Conservation (phyloP, 2,113 vertebrate genomes). For the Salvelinus namaycush region DNA sequence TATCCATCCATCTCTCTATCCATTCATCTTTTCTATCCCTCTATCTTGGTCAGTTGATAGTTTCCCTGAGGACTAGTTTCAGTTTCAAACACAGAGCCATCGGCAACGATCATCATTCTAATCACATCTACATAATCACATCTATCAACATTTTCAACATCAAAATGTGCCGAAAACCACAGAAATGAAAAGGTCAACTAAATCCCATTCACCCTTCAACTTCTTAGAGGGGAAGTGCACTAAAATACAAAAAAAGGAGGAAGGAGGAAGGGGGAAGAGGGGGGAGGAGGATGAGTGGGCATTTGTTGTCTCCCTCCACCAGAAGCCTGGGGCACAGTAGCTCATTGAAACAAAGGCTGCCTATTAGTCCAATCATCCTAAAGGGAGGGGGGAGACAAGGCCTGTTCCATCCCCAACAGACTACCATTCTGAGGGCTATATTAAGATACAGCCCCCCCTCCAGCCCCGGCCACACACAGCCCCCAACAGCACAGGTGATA, state of each 20-base stretch:
- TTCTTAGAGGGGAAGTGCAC: too few relatives aligned
- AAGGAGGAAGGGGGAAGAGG: not conserved
- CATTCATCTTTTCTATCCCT: not conserved
- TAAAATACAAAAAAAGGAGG: not conserved
- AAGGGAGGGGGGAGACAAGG: constrained; percentile 31
- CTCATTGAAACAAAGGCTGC: constrained; percentile 58
- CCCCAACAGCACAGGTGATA: not conserved
- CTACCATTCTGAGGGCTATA: constrained; percentile 28
- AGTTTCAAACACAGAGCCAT: too few relatives aligned
- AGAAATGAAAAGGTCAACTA: too few relatives aligned
- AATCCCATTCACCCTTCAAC: too few relatives aligned
- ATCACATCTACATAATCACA: too few relatives aligned
- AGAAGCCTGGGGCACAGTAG: constrained; percentile 45
- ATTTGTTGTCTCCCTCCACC: constrained; percentile 12
- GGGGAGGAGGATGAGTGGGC: constrained; percentile 2
- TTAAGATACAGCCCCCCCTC: not conserved
- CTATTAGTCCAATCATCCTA: constrained; percentile 53
- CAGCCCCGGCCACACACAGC: constrained; percentile 1
- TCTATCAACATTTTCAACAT: too few relatives aligned
- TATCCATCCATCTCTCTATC: not conserved
- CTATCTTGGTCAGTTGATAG: not conserved
- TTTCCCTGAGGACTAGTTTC: not conserved
- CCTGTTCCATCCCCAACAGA: constrained; percentile 40
- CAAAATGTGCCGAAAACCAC: too few relatives aligned
- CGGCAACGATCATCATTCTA: too few relatives aligned